Conservation (phyloP, 2,113 vertebrate genomes). For the Psilopsiagon aurifrons region DNA sequence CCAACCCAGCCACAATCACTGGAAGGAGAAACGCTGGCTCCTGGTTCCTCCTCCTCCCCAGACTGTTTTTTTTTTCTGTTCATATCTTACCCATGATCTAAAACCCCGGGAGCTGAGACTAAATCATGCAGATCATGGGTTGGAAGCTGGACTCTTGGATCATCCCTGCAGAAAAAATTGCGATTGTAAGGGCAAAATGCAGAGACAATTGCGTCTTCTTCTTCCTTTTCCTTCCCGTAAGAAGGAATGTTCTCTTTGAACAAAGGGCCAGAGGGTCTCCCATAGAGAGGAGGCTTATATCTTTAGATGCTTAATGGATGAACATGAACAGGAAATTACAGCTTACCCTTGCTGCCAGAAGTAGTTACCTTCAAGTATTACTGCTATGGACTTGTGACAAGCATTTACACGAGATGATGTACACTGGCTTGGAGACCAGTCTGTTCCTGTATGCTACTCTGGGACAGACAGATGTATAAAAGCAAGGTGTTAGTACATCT, state of each 20-base stretch:
- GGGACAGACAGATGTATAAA: neutral
- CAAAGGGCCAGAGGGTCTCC: neutral
- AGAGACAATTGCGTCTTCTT: neutral
- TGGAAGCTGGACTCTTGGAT: neutral
- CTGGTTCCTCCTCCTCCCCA: neutral
- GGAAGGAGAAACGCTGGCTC: neutral
- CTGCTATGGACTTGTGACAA: neutral
- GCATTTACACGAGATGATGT: neutral
- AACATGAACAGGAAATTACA: neutral
- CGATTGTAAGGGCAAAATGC: neutral
- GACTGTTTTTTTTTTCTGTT: neutral
- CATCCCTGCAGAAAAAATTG: neutral
- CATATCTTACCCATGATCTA: neutral
- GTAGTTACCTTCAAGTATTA: neutral
- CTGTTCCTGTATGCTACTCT: neutral
- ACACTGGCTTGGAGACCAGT: rapidly evolving
- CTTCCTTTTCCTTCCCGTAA: neutral
- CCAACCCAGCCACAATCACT: neutral
- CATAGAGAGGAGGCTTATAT: neutral
- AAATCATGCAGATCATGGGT: neutral
- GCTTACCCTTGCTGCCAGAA: neutral
- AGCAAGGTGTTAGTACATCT: neutral
- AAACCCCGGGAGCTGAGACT: neutral
- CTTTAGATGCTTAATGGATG: neutral
- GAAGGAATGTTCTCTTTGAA: neutral